Base-by-base conservation (phyloP, 1,140 invertebrate species). In the Plutomurus gul region DNA sequence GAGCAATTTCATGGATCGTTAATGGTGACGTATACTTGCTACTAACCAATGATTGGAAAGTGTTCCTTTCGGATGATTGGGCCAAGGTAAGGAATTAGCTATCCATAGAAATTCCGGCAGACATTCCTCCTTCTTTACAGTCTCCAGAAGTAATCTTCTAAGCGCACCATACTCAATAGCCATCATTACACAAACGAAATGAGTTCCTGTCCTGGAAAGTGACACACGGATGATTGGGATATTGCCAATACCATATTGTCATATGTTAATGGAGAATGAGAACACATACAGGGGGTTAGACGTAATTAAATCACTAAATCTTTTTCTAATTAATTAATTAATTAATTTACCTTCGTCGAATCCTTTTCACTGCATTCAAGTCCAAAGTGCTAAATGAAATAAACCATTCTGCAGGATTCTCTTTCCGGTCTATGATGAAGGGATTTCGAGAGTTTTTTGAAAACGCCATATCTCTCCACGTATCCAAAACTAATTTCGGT, bases 151-250 rank as follows among this genome's bases (percentile, higher is more conserved):
- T 8, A 56, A 37, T 25, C 46, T 51, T 60, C 77, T 37, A 11
- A 78, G 18, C 39, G 77, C 77, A 30, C 47, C 71, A 46, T 47
- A 51, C 36, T 78, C 71, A 18, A 72, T 49, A 6, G 77, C 36
- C 27, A 78, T 74, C 70, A 78, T 73, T 5, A 78, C 25, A 40
- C n/a, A 74, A 3, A 78, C 72, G 49, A 78, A 78, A 65, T 78
- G 77, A 39, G 77, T 78, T 30, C 74, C 51, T n/a, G 77, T 65
- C 43, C 30, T n/a, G n/a, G n/a, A n/a, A n/a, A n/a, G n/a, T n/a
- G n/a, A n/a, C n/a, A n/a, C n/a, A n/a, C n/a, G n/a, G n/a, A n/a
- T n/a, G n/a, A n/a, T n/a, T n/a, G n/a, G n/a, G n/a, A n/a, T n/a
- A n/a, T n/a, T n/a, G n/a, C n/a, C n/a, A n/a, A n/a, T n/a, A n/a